phyloP scores from a whole-genome alignment of 2,113 vertebrate species.

The Lichenostomus cassidix region DNA sequence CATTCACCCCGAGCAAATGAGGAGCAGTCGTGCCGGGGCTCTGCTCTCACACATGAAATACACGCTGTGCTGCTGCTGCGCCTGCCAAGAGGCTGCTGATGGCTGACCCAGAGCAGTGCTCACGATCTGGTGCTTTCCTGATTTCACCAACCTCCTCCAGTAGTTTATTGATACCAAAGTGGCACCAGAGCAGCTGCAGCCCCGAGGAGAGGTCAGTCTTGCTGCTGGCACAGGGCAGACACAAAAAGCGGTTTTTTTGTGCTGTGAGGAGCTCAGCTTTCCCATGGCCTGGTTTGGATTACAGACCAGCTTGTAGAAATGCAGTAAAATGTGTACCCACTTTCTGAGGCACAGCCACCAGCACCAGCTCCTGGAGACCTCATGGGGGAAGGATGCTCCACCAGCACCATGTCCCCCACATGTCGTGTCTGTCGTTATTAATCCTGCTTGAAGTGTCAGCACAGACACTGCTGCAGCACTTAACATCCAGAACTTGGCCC shows the following conservation, averaged over 20 bases:
- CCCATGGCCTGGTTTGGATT: background rate
- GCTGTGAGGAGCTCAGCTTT: background rate
- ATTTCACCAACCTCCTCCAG: background rate
- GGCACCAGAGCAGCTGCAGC: background rate
- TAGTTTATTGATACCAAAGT: background rate
- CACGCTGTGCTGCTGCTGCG: background rate
- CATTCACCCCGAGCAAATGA: background rate
- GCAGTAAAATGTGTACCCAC: rapidly evolving
- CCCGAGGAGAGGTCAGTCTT: background rate
- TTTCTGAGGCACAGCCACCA: background rate
- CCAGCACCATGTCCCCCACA: rapidly evolving
- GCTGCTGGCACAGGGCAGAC: background rate
- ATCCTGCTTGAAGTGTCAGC: background rate
- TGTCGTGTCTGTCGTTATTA: rapidly evolving
- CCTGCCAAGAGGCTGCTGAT: background rate
- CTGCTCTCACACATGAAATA: background rate
- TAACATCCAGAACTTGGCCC: background rate
- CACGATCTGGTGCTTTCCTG: background rate
- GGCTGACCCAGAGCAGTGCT: background rate
- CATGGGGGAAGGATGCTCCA: background rate
- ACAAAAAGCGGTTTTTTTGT: background rate
- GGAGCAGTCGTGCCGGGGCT: background rate
- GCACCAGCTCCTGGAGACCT: background rate
- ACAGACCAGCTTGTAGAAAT: background rate
- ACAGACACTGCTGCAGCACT: background rate